Evolutionary conservation across 2,888 invertebrate genomes (phyloP).

Genomic region (Plutella xylostella): DNA sequence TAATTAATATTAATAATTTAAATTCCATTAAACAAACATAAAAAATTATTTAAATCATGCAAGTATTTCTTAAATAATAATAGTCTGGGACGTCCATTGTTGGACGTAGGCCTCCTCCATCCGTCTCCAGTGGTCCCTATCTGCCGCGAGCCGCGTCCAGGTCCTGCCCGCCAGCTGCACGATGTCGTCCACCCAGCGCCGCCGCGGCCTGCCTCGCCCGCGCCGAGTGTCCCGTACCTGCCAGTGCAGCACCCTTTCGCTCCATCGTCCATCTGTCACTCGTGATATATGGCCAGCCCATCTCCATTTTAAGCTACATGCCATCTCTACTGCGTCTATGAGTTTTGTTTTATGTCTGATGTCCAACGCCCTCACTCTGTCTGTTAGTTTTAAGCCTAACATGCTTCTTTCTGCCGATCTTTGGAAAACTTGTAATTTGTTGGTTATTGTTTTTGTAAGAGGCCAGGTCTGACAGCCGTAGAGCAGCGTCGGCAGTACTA

Average conservation of each 20-base stretch:
- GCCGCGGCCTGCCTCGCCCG: not conserved
- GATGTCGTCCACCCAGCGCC: not conserved
- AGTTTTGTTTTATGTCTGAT: not conserved
- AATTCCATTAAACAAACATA: no score
- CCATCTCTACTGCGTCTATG: not conserved
- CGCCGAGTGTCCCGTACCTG: not conserved
- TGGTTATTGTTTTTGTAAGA: not conserved
- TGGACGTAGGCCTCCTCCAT: not conserved
- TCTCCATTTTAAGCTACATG: not conserved
- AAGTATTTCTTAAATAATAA: no score
- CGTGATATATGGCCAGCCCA: not conserved
- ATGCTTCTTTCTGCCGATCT: not conserved
- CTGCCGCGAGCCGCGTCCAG: not conserved
- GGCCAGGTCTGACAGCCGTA: conserved; percentile 3
- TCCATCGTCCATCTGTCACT: not conserved
- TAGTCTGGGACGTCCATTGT: not conserved
- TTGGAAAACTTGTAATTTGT: not conserved
- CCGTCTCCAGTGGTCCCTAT: not conserved
- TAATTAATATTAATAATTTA: no score
- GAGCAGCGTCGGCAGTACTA: not conserved
- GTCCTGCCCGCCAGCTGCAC: not conserved
- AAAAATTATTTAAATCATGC: no score
- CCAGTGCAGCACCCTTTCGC: not conserved
- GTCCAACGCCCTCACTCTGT: not conserved
- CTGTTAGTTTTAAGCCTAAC: not conserved